Base-by-base conservation (phyloP, 2,888 invertebrate genomes). In the Luperina nickerlii region DNA sequence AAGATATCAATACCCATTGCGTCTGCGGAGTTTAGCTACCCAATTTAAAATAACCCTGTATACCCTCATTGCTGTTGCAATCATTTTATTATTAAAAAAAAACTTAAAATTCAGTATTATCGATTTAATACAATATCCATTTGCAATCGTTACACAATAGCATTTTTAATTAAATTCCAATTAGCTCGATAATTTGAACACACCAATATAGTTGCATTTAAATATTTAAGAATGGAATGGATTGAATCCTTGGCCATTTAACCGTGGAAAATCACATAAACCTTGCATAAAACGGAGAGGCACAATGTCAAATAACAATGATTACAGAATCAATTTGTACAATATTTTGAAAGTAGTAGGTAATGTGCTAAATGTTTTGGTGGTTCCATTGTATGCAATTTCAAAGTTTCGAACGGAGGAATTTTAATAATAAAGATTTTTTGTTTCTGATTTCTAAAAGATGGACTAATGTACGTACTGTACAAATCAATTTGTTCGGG, bases 271-370 rank as follows among this genome's bases (percentile, higher is more conserved):
- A 71, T 81, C 51, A 68, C n/a, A 45, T 45, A 60, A 68, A 70
- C 63, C 38, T 82, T 75, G 20, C 60, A 42, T 60, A 81, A 81
- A 78, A 74, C 54, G 32, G 20, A 74, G 74, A 77, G 20, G 57
- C 70, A 78, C 80, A 85, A 87, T 89, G 85, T 51, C 78, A 45
- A 75, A 70, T n/a, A 57, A 38, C 9, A 57, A 75, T 62, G 60
- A 67, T 85, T 70, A 81, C 45, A 70, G n/a, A 76, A 66, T 18
- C 27, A 81, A 76, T 76, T 85, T 67, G 70, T 51, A 48, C 54
- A 63, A 27, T 18, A 18, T 68, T 75, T 75, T 75, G 72, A 70
- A 70, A 74, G 71, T 62, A 62, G 63, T 51, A 32, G 24, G 32
- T 32, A 32, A 32, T 7, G 20, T 54, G n/a, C 27, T 68, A 68